Conservation (phyloP, 30 jellyfish, hydroid and myxozoan genomes). For the Euphysa ruthae region DNA sequence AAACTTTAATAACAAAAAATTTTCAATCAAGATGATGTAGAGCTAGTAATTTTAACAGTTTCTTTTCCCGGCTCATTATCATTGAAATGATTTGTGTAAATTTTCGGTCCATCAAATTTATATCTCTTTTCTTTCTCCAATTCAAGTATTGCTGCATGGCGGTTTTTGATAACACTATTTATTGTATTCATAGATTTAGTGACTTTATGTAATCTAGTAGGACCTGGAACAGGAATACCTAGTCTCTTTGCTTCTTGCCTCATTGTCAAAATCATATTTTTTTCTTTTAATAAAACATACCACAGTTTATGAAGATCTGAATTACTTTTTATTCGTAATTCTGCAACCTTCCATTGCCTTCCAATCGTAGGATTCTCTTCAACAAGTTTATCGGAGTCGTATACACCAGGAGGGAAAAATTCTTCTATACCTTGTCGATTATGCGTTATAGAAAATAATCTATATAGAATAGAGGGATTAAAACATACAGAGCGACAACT, state of each 20-base stretch:
- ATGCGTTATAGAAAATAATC: not conserved
- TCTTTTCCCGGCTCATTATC: no score
- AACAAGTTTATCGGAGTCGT: slow-evolving; percentile 58
- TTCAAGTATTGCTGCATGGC: slow-evolving; percentile 45
- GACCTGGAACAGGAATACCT: slow-evolving; percentile 86
- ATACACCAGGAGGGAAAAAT: slow-evolving; percentile 91
- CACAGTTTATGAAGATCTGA: slow-evolving; percentile 87
- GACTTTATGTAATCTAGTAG: slow-evolving; percentile 75
- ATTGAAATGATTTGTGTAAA: no score
- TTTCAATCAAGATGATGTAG: no score
- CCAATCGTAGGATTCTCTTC: slow-evolving; percentile 65
- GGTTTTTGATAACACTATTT: slow-evolving; percentile 51
- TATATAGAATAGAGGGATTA: no score
- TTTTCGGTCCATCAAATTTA: slow-evolving; percentile 42
- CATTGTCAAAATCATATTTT: slow-evolving; percentile 85
- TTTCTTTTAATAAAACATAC: slow-evolving; percentile 86
- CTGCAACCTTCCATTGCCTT: slow-evolving; percentile 82
- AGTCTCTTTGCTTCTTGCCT: slow-evolving; percentile 69
- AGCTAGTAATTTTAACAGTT: no score
- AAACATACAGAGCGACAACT: no score
- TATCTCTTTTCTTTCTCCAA: slow-evolving; percentile 46
- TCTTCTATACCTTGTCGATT: slow-evolving; percentile 59
- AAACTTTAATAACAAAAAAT: no score
- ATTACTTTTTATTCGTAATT: slow-evolving; percentile 71
- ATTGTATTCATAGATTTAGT: slow-evolving; percentile 63